phyloP scores from a whole-genome alignment of 1,140 invertebrate genomes.

The Atta texana region DNA sequence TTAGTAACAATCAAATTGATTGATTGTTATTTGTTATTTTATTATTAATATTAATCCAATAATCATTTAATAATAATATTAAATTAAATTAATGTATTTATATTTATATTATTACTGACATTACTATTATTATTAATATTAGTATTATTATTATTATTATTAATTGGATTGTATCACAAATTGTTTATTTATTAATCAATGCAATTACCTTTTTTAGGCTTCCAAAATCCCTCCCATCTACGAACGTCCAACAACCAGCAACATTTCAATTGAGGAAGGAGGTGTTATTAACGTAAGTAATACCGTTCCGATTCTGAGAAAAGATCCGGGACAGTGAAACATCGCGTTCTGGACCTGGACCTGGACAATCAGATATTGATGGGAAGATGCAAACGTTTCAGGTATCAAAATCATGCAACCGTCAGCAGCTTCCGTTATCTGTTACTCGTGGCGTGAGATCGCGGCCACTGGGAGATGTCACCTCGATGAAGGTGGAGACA shows the following conservation, averaged over 20 bases:
- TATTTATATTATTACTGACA: neutral
- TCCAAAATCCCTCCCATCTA: conserved; percentile 84
- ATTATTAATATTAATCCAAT: neutral
- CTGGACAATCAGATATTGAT: neutral
- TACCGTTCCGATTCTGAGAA: neutral
- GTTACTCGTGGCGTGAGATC: conserved; percentile 85
- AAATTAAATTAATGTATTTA: neutral
- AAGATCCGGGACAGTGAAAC: neutral
- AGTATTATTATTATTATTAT: neutral
- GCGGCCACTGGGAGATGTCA: conserved; percentile 69
- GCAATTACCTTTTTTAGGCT: conserved; percentile 73
- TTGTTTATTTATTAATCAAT: neutral
- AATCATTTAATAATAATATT: neutral
- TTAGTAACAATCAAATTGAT: neutral
- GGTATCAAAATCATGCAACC: conserved; percentile 82
- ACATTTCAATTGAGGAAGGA: conserved; percentile 85
- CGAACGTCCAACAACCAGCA: conserved; percentile 84
- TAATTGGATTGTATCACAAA: neutral
- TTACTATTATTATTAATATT: neutral
- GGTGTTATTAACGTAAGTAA: conserved; percentile 82
- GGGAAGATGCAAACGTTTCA: conserved; percentile 66
- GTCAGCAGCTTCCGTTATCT: conserved; percentile 77
- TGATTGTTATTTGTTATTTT: too few relatives aligned
- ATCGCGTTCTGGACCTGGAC: neutral
- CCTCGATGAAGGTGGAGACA: conserved; percentile 74